Conservation (phyloP, 2,797 vertebrate genomes). For the Masticophis lateralis region DNA sequence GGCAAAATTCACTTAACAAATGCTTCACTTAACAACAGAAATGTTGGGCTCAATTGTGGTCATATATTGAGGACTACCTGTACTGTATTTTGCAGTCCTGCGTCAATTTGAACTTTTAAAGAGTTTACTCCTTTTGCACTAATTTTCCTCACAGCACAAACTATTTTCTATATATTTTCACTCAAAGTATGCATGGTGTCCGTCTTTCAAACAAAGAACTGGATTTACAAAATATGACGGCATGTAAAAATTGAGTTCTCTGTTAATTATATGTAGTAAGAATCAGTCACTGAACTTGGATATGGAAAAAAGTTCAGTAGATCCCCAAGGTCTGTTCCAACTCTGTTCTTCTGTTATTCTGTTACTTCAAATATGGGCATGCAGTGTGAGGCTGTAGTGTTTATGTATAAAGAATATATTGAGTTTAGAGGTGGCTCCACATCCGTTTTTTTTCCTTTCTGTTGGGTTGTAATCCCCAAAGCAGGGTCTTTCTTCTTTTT, state of each 20-base stretch:
- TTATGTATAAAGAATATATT: not conserved
- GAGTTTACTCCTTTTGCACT: not conserved
- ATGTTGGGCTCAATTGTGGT: too few relatives aligned
- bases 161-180: not conserved
- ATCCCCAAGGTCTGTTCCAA: not conserved
- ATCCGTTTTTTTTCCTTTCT: not conserved
- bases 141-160: not conserved
- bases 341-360: not conserved
- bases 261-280: not conserved
- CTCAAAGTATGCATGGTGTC: not conserved
- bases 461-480: not conserved
- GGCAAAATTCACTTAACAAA: too few relatives aligned
- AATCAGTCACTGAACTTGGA: not conserved
- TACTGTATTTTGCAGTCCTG: not conserved
- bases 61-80: too few relatives aligned
- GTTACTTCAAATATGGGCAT: not conserved
- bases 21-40: too few relatives aligned
- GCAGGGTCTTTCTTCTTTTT: not conserved
- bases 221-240: not conserved
- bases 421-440: not conserved
- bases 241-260: not conserved
- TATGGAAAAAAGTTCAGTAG: not conserved
- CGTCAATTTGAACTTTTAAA: not conserved
- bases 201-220: not conserved
- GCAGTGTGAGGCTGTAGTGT: not conserved